phyloP scores from a whole-genome alignment of 2,888 invertebrate species.

The Pachymerium ferrugineum region DNA sequence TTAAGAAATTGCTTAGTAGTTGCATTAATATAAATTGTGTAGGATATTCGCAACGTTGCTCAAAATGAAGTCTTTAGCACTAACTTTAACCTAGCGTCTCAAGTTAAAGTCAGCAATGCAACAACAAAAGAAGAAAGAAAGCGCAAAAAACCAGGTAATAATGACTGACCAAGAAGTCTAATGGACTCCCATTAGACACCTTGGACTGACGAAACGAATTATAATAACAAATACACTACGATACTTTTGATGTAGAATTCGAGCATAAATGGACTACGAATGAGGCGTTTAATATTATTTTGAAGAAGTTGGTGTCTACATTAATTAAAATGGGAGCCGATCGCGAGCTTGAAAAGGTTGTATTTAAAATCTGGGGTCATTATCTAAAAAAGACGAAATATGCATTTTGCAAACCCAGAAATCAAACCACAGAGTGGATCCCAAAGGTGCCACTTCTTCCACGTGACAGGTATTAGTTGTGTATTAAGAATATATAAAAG shows the following conservation, averaged over 20 bases:
- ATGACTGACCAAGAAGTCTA: no score
- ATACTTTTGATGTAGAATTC: background rate
- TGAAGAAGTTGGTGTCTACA: background rate
- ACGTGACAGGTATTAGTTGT: background rate
- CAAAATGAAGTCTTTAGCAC: no score
- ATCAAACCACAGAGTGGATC: background rate
- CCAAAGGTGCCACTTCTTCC: background rate
- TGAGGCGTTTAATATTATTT: background rate
- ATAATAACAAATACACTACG: background rate
- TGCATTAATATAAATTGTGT: background rate
- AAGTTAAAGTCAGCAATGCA: no score
- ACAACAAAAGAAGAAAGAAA: no score
- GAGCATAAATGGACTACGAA: background rate
- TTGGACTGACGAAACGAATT: background rate
- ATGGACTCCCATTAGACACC: background rate
- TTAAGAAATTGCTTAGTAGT: no score
- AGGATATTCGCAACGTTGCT: no score
- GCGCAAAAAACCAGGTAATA: no score
- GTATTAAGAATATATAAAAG: background rate
- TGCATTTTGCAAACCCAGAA: background rate
- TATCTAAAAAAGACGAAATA: background rate
- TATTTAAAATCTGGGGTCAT: background rate
- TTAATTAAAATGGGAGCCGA: background rate
- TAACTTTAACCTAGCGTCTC: no score
- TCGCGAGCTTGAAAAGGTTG: background rate